Evolutionary conservation across 2,113 vertebrate species (phyloP).

Genomic region (Campylomormyrus tamandua): DNA sequence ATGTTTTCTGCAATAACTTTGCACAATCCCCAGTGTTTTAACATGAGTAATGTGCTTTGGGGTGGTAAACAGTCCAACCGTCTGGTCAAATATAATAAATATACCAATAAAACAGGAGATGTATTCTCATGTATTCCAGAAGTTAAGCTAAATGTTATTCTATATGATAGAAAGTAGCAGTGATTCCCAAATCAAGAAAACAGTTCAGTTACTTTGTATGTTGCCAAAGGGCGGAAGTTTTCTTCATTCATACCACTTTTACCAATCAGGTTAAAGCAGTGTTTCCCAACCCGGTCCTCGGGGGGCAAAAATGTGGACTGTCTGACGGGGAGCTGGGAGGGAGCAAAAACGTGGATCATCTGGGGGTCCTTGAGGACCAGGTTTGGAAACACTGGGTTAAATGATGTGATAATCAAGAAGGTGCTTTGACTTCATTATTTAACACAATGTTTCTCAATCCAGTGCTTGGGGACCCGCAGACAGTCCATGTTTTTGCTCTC

Average conservation of each 20-base stretch:
- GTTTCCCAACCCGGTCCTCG: neutral
- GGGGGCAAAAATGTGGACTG: neutral
- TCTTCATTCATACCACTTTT: neutral
- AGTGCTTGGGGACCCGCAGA: neutral
- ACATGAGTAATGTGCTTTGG: neutral
- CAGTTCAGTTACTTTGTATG: neutral
- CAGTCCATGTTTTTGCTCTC: neutral
- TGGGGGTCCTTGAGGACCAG: neutral
- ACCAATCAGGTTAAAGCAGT: neutral
- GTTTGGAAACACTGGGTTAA: neutral
- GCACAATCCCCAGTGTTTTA: neutral
- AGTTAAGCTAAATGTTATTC: neutral
- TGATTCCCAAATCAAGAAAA: neutral
- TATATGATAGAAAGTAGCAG: neutral
- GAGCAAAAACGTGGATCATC: neutral
- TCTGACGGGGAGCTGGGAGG: too few species aligned
- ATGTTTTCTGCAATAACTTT: conserved; percentile 4
- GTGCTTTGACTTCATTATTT: neutral
- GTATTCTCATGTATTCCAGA: conserved; percentile 3
- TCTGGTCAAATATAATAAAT: conserved; percentile 10
- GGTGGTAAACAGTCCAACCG: neutral
- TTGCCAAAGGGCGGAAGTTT: neutral
- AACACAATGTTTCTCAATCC: neutral
- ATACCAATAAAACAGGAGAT: conserved; percentile 12
- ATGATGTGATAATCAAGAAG: neutral